phyloP scores from a whole-genome alignment of 2,888 invertebrate species.

The Ischnura elegans region DNA sequence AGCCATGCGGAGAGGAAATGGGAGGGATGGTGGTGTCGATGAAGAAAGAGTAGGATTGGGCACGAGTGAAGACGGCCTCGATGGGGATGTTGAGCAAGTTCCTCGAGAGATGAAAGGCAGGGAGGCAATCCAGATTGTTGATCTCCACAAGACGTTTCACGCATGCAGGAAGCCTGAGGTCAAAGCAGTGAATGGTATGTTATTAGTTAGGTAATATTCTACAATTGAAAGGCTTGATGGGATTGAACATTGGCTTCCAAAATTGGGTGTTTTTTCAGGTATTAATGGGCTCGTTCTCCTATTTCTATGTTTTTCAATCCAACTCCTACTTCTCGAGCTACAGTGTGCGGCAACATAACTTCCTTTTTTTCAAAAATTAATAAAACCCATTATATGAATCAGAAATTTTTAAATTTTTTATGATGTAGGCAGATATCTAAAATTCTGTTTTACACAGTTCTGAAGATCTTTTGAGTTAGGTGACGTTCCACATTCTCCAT shows the following conservation, averaged over 20 bases:
- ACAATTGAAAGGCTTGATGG: no score
- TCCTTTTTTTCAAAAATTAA: no score
- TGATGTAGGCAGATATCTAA: no score
- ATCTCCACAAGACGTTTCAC: conserved; percentile 86
- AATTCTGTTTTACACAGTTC: no score
- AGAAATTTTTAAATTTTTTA: no score
- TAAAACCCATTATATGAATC: no score
- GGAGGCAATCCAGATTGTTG: conserved; percentile 87
- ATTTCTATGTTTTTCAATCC: not conserved
- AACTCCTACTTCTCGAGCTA: not conserved
- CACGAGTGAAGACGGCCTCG: conserved; percentile 72
- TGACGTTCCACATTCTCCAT: no score
- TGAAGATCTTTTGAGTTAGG: no score
- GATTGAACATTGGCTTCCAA: not conserved
- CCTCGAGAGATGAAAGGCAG: conserved; percentile 86
- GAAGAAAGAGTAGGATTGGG: conserved; percentile 18
- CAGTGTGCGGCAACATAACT: no score
- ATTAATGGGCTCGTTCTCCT: no score
- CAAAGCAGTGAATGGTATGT: conserved; percentile 84
- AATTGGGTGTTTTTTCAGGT: not conserved
- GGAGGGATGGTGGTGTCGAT: not conserved
- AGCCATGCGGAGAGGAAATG: not conserved
- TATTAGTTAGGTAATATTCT: no score
- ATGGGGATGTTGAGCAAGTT: conserved; percentile 87
- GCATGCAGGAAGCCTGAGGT: conserved; percentile 85